Conservation (phyloP, 2,888 invertebrate genomes). For the Meiosimyza decipiens region DNA sequence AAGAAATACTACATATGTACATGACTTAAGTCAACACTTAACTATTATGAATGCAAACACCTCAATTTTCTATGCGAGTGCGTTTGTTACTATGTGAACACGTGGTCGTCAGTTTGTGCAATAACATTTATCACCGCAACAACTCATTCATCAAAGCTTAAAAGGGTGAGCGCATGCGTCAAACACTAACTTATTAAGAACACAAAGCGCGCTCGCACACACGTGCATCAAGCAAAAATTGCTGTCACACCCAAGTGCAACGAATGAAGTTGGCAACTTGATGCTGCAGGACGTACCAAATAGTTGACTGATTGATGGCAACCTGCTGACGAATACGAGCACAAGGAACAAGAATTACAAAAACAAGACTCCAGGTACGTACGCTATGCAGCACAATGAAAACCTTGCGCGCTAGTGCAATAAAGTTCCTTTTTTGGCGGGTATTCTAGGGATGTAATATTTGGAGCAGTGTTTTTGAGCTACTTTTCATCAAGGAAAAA, state of each 20-base stretch:
- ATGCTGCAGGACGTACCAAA: slow-evolving; percentile 3
- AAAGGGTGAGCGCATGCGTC: slow-evolving; percentile 22
- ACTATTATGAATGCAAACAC: too few relatives aligned
- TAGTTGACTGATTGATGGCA: slow-evolving; percentile 24
- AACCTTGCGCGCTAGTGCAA: neutral
- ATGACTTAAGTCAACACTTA: slow-evolving; percentile 3
- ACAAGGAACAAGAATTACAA: too few relatives aligned
- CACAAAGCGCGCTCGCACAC: neutral
- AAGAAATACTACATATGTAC: too few relatives aligned
- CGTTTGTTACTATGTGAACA: neutral
- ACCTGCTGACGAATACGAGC: slow-evolving; percentile 10
- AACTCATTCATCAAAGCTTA: slow-evolving; percentile 32
- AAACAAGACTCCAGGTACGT: too few relatives aligned
- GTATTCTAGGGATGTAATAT: too few relatives aligned
- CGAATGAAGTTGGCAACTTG: slow-evolving; percentile 28
- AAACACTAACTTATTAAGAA: slow-evolving; percentile 14
- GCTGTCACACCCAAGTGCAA: slow-evolving; percentile 24
- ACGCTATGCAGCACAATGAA: neutral
- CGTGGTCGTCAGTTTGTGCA: too few relatives aligned
- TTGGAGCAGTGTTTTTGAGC: too few relatives aligned
- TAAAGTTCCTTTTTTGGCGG: neutral
- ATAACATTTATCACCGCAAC: slow-evolving; percentile 15
- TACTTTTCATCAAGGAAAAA: too few relatives aligned
- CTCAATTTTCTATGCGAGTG: neutral
- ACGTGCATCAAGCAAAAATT: slow-evolving; percentile 37